Evolutionary conservation across 2,888 invertebrate species (phyloP), one percentile per base, ranked within the genome.

Genomic region (Marasmarcha lunaedactyla): DNA sequence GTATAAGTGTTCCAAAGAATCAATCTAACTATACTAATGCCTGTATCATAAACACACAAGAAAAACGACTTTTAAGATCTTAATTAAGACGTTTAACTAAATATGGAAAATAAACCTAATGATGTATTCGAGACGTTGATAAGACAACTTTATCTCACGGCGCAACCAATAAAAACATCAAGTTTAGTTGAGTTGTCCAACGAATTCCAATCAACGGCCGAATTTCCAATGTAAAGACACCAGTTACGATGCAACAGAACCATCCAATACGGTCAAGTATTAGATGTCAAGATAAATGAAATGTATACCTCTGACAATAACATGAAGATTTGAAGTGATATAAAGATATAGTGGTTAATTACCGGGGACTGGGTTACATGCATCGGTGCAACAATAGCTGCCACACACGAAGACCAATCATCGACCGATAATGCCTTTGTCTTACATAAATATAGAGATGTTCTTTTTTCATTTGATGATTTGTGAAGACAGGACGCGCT

Each of bases 371-470:
- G 55, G 50, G 54, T 47, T 43, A 40, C 48, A 52, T 51, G 48
- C 46, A 50, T 42, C 46, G 43, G 26, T 12, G 36, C 36, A 40
- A 63, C 58, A 63, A 63, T 60, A 50, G 54, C 37, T 55, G 55
- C 78, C 81, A 72, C 79, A 78, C 77, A 76, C 78, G 71, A 59
- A 59, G 77, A 52, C 63, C 73, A 77, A 76, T 72, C 70, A 63
- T 48, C 53, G 45, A 39, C 44, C 57, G 60, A 65, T 68, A 63
- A 63, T 52, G 64, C 69, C 63, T 71, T 78, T 77, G 79, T 78
- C 69, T 79, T 66, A 9, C 63, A 61, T 68, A 66, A 56, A 63
- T 63, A 66, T 63, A 66, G 57, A 54, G 56, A 52, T 49, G 52
- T 57, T 63, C 65, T 62, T 67, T 68, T 71, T 65, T 64, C 56